Evolutionary conservation across 2,888 invertebrate genomes (phyloP), one percentile per base, ranked within the genome.

Genomic region (Elegia similella): DNA sequence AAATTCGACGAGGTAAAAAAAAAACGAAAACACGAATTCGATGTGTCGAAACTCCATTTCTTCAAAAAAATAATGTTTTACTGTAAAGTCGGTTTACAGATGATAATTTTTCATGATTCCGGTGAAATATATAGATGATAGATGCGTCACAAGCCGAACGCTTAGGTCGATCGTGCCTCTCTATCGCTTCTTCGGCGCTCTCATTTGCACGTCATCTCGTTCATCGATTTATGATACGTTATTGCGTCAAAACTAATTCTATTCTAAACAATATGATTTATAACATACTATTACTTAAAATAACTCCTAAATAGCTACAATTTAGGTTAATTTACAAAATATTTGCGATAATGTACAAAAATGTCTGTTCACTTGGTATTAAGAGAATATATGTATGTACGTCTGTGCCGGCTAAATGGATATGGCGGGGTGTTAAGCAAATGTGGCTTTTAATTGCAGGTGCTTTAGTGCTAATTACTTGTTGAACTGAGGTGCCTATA

Each of bases 381-480:
- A 15, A 15, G 29, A 29, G n/a, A 13, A 23, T 15, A 30, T 42
- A 16, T 43, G 53, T 30, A 23, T 15, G 42, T 42, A 15, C 53
- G 53, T 30, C 42, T 23, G 42, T 30, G 30, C 10, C 42, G 23
- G 16, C 34, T 44, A 52, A 57, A 56, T 48, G 54, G 47, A 46
- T 32, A 57, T 59, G 44, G 52, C 46, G 30, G 29, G 17, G 52
- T 43, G 43, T 59, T 43, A 59, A 63, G 58, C 59, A 63, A 68
- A 69, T 63, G 64, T 59, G 59, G 56, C 52, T 60, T 58, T 59
- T 65, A 70, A 73, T 66, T 63, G 59, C 60, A 42, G 43, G 43
- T 56, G 55, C 57, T 66, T 69, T 66, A 68, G 53, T 60, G 38
- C 23, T 70, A 72, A 73, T 70, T 66, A 63, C 55, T 62, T 57